Evolutionary conservation across 2,888 invertebrate species (phyloP).

Genomic region (Drosophila siamana): DNA sequence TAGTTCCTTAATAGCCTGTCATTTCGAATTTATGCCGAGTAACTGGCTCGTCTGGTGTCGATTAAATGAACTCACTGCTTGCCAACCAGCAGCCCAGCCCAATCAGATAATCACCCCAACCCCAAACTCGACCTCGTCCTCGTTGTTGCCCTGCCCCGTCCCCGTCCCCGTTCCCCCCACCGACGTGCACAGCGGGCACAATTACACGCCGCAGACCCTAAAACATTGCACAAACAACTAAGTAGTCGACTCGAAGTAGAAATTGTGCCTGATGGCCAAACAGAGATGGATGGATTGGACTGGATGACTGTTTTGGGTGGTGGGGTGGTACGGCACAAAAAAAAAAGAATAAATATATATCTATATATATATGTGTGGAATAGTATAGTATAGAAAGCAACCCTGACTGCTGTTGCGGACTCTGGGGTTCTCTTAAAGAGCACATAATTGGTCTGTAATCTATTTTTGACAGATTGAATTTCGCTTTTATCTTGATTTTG

Average conservation of each 20-base stretch:
- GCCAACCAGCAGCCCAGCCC: slow-evolving; percentile 36
- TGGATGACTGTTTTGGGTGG: slow-evolving; percentile 16
- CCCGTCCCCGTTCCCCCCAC: not conserved
- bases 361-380: not conserved
- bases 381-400: slow-evolving; percentile 50
- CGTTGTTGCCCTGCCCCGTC: no score
- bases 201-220: slow-evolving; percentile 79
- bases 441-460: slow-evolving; percentile 86
- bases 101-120: slow-evolving; percentile 66
- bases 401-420: slow-evolving; percentile 40
- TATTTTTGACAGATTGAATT: slow-evolving; percentile 86
- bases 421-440: slow-evolving; percentile 80
- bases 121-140: slow-evolving; percentile 2
- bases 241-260: slow-evolving; percentile 39
- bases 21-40: slow-evolving; percentile 73
- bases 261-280: slow-evolving; percentile 77
- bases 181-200: slow-evolving; percentile 66
- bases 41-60: slow-evolving; percentile 74
- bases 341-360: no score
- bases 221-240: slow-evolving; percentile 61
- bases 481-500: slow-evolving; percentile 85
- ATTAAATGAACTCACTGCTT: slow-evolving; percentile 72
- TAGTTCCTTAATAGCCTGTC: slow-evolving; percentile 55
- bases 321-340: slow-evolving; percentile 4
- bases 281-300: slow-evolving; percentile 60